Evolutionary conservation across 1,140 invertebrate genomes (phyloP).

Genomic region (Heliconius melpomene): DNA sequence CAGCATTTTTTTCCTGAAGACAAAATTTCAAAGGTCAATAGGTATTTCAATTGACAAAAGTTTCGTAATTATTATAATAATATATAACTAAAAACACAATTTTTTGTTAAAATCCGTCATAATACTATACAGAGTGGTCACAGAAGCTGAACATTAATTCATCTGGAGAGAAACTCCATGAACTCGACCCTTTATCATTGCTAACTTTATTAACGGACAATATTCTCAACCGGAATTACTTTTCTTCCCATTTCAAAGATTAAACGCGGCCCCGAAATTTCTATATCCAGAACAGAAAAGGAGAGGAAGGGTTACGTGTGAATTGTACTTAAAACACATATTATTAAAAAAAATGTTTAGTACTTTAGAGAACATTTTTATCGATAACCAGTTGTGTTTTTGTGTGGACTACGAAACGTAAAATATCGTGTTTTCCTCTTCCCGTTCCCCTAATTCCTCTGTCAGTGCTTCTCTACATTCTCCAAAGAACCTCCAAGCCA

Average conservation of each 20-base stretch:
- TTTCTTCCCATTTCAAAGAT: constrained; percentile 36
- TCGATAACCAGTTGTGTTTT: too few species aligned
- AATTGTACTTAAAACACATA: not conserved
- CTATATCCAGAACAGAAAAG: constrained; percentile 19
- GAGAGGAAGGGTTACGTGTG: not conserved
- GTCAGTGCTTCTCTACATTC: too few species aligned
- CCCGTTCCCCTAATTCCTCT: too few species aligned
- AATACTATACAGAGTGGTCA: not conserved
- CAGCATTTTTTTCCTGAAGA: too few species aligned
- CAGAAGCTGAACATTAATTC: constrained; percentile 10
- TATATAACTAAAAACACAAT: not conserved
- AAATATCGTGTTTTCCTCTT: too few species aligned
- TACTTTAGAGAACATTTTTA: too few species aligned
- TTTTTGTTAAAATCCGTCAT: not conserved
- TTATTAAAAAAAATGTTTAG: too few species aligned
- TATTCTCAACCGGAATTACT: constrained; percentile 35
- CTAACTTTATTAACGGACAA: constrained; percentile 35
- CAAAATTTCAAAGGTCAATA: too few species aligned
- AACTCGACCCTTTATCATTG: constrained; percentile 30
- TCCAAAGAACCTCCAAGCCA: too few species aligned
- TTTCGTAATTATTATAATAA: too few species aligned
- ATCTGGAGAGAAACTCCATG: not conserved
- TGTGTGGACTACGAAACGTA: too few species aligned
- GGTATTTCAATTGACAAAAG: too few species aligned
- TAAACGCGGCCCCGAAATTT: constrained; percentile 45